Percentiles rank a stretch among this genome's conserved stretches.
Conservation (phyloP, 1,140 invertebrate genomes). For the Chymomyza costata region DNA sequence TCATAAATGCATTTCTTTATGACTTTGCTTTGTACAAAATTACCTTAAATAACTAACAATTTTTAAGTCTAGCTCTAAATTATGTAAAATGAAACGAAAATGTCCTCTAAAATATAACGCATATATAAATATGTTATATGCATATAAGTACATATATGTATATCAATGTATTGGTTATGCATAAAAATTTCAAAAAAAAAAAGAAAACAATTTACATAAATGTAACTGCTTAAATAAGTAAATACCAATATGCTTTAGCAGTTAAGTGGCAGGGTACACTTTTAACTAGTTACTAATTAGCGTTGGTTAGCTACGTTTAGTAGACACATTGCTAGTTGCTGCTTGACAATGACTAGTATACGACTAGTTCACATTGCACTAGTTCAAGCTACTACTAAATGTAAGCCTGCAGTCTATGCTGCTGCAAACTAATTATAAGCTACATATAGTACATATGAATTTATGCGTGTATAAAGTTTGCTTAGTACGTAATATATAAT, state of each 20-base stretch:
- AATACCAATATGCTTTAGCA: too few relatives aligned
- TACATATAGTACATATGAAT: constrained; percentile 16
- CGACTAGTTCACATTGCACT: too few relatives aligned
- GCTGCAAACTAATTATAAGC: neutral
- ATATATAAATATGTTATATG: constrained; percentile 12
- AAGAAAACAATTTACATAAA: too few relatives aligned
- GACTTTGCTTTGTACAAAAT: constrained; percentile 21
- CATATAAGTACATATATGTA: constrained; percentile 12
- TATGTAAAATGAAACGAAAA: constrained; percentile 37
- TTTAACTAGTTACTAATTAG: too few relatives aligned
- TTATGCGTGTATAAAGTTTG: constrained; percentile 17
- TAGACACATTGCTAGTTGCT: too few relatives aligned
- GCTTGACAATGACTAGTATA: too few relatives aligned
- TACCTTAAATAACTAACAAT: constrained; percentile 18
- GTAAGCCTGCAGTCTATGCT: neutral
- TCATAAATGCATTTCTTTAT: constrained; percentile 4
- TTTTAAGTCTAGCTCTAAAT: constrained; percentile 12
- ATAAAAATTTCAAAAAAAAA: neutral
- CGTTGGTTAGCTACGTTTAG: too few relatives aligned
- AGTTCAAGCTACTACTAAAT: too few relatives aligned
- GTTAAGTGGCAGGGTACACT: too few relatives aligned
- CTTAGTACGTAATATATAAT: too few relatives aligned
- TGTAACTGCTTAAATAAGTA: too few relatives aligned
- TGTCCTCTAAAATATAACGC: constrained; percentile 46
- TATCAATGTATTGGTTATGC: constrained; percentile 15